Evolutionary conservation across 2,888 invertebrate species (phyloP), one percentile per base, ranked within the genome.

Genomic region (Leucania comma): DNA sequence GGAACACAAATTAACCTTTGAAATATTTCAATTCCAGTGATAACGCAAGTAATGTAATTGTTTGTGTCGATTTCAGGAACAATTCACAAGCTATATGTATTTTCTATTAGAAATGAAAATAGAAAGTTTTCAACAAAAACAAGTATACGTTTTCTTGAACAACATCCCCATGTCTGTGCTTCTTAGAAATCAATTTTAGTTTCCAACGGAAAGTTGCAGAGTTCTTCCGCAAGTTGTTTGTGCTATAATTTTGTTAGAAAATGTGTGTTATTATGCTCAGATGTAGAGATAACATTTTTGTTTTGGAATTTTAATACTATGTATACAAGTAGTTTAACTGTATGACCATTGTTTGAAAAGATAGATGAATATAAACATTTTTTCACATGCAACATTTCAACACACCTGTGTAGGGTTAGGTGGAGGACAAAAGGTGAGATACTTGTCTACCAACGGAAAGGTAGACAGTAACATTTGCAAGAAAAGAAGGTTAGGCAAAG

Each of bases 161-260:
- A 48, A 56, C 26, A 57, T 57, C n/a, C 3, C 20, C 2, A 3
- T 29, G 53, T 38, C 38, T 9, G 20, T 2, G 1, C 20, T 56
- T 71, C 48, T 22, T 46, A 12, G 60, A 56, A 78, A 72, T 71
- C 26, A 57, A 72, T 78, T 61, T 61, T 29, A 72, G 72, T 78
- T 78, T 51, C 51, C 29, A 38, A 22, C 1, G 6, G 26, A 9
- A 38, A 58, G 24, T 70, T 54, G 38, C 17, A 0, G 9, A 42
- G 26, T 38, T 69, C 50, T 57, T 50, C 32, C 9, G 24, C 6
- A 9, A 58, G 22, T 29, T 35, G 58, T 58, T 57, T 76, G 12
- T 50, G 35, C 20, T 2, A 48, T 29, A 64, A 48, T 56, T 17
- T 50, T 48, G 29, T 38, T 48, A 26, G n/a, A 24, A 75, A 75